A percentile compares a stretch with the other conserved stretches of the same genome.
These are phyloP conservation scores for Cyclargus thomasi DNA, from an alignment of 1,140 invertebrate species.

Conservation along the genomic window DNA sequence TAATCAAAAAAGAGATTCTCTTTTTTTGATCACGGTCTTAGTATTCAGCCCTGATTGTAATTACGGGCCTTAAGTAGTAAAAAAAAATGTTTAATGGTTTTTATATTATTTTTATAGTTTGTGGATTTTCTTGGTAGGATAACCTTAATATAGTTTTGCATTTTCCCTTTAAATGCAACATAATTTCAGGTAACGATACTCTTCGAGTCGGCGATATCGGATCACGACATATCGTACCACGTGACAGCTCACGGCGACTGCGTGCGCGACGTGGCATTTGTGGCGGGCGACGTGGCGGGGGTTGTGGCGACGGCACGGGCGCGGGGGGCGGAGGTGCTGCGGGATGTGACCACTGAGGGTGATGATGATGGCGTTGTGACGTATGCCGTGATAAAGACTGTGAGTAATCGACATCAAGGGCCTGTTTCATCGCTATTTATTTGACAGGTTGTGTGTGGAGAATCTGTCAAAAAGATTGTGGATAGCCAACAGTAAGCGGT, in stretches of 20 bases:
- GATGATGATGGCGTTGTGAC: slow-evolving; percentile 89
- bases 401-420: slow-evolving; percentile 72
- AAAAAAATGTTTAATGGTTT: too few relatives aligned
- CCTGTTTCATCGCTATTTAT: background rate
- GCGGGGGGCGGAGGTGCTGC: slow-evolving; percentile 88
- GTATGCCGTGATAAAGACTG: slow-evolving; percentile 93
- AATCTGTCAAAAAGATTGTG: background rate
- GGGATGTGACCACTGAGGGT: slow-evolving; percentile 90
- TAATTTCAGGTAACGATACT: slow-evolving; percentile 88
- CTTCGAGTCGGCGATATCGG: slow-evolving; percentile 88
- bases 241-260: slow-evolving; percentile 95
- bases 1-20: too few relatives aligned
- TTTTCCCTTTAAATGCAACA: background rate
- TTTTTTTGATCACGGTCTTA: too few relatives aligned
- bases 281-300: slow-evolving; percentile 92
- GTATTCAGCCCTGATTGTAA: too few relatives aligned
- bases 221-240: slow-evolving; percentile 85
- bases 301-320: slow-evolving; percentile 87
- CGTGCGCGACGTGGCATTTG: slow-evolving; percentile 96
- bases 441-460: background rate
- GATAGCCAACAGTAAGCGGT: too few relatives aligned
- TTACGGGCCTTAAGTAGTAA: too few relatives aligned
- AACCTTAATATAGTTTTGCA: too few relatives aligned
- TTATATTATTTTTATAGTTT: too few relatives aligned
- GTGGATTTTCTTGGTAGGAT: too few relatives aligned